Base-by-base conservation (phyloP, 2,113 vertebrate species). In the Varanus komodoensis region DNA sequence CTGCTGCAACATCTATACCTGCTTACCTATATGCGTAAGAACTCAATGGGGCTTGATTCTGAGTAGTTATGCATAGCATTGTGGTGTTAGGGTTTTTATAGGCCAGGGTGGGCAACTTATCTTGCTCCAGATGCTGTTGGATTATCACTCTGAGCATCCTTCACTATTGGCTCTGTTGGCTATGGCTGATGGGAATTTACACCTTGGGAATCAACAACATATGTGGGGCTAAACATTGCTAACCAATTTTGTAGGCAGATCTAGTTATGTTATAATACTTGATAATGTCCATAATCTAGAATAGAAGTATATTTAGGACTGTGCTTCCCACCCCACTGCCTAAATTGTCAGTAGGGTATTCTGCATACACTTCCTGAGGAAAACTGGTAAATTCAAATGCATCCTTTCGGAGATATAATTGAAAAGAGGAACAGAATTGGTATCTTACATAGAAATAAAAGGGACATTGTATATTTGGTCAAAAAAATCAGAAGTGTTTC, bases 381-480 rank as follows among this genome's bases (percentile, higher is more conserved):
- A 68, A 67, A 68, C 17, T 9, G 9, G 29, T 52, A 69, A 68
- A 88, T 52, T 80, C 48, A 14, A 32, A 32, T 80, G 50, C 52
- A 32, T 74, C 25, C 7, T n/a, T 68, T 80, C 38, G 79, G 50
- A 79, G 27, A 50, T 73, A 38, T 38, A 82, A 4, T 14, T 21
- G 27, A 57, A 61, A 69, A 29, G 50, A 44, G 21, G 6, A 4
- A 27, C 6, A 14, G 21, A 78, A 34, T 54, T 84, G 34, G 38
- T 74, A 61, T 44, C 6, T 73, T 67, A 67, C 34, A 75, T 77
- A 67, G 3, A 84, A 84, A 50, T 15, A 84, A 19, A 44, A 93
- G 81, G 84, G 90, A 21, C 21, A 68, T 38, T 29, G 61, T 94
- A 84, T 87, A 82, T 92, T 94, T 95, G 87, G 73, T 79, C 93